Conservation (phyloP, 92 coral and sea anemone species). For the Paragorgia papillata region DNA sequence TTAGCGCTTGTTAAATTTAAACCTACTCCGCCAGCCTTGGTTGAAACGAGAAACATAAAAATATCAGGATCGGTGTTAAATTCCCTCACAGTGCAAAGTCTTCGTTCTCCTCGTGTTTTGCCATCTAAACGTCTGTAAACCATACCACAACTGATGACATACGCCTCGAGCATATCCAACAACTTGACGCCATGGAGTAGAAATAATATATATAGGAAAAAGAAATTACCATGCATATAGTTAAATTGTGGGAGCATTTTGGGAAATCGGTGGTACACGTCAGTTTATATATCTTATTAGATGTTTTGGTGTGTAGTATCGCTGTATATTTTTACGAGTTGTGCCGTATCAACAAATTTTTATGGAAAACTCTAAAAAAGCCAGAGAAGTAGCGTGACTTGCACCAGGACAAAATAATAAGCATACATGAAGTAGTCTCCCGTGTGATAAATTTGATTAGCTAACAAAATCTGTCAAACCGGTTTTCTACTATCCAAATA, state of each 20-base stretch:
- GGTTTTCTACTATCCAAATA: too few relatives aligned
- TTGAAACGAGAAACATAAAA: constrained; percentile 80
- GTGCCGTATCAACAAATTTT: too few relatives aligned
- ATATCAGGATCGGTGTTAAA: constrained; percentile 81
- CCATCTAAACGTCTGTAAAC: constrained; percentile 90
- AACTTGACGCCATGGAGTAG: constrained; percentile 48
- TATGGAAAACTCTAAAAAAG: too few relatives aligned
- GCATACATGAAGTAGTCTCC: too few relatives aligned
- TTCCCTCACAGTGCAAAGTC: constrained; percentile 81
- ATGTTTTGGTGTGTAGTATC: too few relatives aligned
- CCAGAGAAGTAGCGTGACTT: too few relatives aligned
- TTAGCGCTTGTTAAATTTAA: constrained; percentile 94
- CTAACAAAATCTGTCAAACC: too few relatives aligned
- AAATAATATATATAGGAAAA: neutral
- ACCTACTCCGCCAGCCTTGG: constrained; percentile 93
- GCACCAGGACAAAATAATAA: too few relatives aligned
- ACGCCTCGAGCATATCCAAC: constrained; percentile 83
- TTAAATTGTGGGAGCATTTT: neutral
- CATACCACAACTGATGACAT: constrained; percentile 79
- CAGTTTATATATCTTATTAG: too few relatives aligned
- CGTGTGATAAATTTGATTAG: too few relatives aligned
- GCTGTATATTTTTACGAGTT: too few relatives aligned
- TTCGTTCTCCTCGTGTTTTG: constrained; percentile 72
- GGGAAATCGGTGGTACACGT: too few relatives aligned
- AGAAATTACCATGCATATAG: neutral